Evolutionary conservation across 2,113 vertebrate genomes (phyloP), one percentile per base, ranked within the genome.

Genomic region (Phodopus roborovskii): DNA sequence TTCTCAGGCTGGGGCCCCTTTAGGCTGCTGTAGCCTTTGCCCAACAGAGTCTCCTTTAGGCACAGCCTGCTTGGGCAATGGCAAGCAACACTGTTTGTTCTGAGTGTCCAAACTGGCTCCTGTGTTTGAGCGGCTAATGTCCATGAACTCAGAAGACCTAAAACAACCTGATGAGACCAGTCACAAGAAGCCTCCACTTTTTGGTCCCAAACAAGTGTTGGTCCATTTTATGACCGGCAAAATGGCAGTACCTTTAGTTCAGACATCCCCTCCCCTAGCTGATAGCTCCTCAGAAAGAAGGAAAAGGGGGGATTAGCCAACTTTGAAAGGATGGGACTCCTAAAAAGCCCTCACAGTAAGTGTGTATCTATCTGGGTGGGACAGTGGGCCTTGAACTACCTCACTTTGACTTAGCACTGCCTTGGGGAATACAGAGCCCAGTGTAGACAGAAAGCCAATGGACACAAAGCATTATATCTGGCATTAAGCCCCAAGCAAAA

Each of bases 191-290:
- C 24, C 60, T 56, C 87, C 3, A 20, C 9, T 71, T 70, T 74
- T 68, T 24, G 19, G 13, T 30, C 30, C 7, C 36, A 5, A 56
- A n/a, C 10, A 1, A 56, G 9, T 7, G n/a, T 13, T 30, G 20
- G 68, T 84, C 91, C 92, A 81, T 87, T 97, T 83, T 33, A 81
- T 15, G 4, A 71, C 8, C 7, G 86, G 77, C 89, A 24, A 97
- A 83, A 62, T 92, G 48, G 48, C 70, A 68, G 26, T 56, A 9
- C 17, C 36, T 82, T 74, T 22, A 73, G 10, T 58, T 58, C 39
- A 1, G 28, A 16, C 10, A 8, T 7, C 9, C n/a, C 9, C n/a
- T 56, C 28, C 70, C 73, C 58, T 74, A 9, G 5, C 10, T 39
- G 30, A 26, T 85, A 45, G 79, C 13, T 8, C 53, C 50, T 8